Base-by-base conservation (phyloP, 1,140 invertebrate genomes). In the Nautilus pompilius region DNA sequence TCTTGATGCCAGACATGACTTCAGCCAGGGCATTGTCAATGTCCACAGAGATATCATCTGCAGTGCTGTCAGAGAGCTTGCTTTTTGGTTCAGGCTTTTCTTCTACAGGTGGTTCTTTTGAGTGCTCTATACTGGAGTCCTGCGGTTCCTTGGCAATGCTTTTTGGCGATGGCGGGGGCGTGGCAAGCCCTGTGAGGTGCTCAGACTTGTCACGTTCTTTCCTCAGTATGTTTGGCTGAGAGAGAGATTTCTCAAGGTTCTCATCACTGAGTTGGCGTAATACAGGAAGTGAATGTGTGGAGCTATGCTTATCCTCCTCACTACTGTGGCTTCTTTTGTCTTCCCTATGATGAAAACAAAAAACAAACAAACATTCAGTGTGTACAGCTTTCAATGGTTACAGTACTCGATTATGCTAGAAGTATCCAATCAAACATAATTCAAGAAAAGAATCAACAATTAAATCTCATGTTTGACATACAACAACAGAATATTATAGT, bases 201-300 rank as follows among this genome's bases (percentile, higher is more conserved):
- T 53, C 41, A 5, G 45, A 22, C 45, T 13, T 46, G n/a, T 46
- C 45, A 22, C 24, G 45, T 29, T 69, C 66, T 36, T 67, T 56
- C 17, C 70, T 65, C 6, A 68, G 56, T n/a, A 75, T 68, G 41
- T 73, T 74, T 15, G 75, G 71, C 55, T 77, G 75, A 46, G 77
- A 77, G 32, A 75, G 56, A 22, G 76, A 72, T 41, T 80, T 80
- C 34, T 71, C 76, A 30, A 65, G 56, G 8, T 58, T 61, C 30
- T 72, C 70, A 32, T 69, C 60, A 48, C 66, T 66, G 54, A 59
- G 45, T 54, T 66, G 67, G 8, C 65, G 53, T 6, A 58, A 49
- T 53, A 87, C 87, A 3, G 86, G 85, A 66, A 87, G 81, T 22
- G 74, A 68, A 63, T 86, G 76, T 59, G 87, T 81, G 3, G 87